Base-by-base conservation (phyloP, 2,888 invertebrate genomes). In the Drosophila longiperda region DNA sequence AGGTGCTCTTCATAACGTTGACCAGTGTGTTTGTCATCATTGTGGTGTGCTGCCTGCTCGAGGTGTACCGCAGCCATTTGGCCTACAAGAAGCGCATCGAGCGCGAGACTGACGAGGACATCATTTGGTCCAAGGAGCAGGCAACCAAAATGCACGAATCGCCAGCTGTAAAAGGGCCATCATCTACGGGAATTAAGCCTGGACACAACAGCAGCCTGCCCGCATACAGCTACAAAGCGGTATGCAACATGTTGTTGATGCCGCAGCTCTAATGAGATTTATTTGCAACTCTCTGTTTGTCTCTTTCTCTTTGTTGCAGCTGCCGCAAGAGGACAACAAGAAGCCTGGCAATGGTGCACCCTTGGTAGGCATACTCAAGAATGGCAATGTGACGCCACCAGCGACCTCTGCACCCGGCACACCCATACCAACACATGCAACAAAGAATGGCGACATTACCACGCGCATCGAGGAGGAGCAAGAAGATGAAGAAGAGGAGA, bases 1-100 rank as follows among this genome's bases (percentile, higher is more conserved):
- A 96, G 93, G 96, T 97, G 82, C 95, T 97, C 68, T 97, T 98
- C 89, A 96, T 97, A 77, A 95, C 96, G 2, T 94, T 97, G 52
- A 96, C 96, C 42, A 95, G 96, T 45, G 94, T 97, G 72, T 97
- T 97, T 91, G 94, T 96, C 49, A 93, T 96, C 23, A 96, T 95
- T 87, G 95, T 95, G 15, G 92, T 96, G 66, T 95, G 95, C 71
- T 95, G 96, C 76, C 93, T 94, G 58, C 96, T 96, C 86, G 97
- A 97, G 94, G 95, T 96, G 89, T 97, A 96, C 94, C 94, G 96
- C 86, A 96, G 96, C 15, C 96, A 97, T 90, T 95, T 96, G 87
- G 95, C 95, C 52, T 96, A 97, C 91, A 96, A 95, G 92, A 93
- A 95, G 81, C 95, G 95, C 59, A 94, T 96, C 73, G 96, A 97